Conservation (phyloP, 2,113 vertebrate genomes). For the Callionymus lyra region DNA sequence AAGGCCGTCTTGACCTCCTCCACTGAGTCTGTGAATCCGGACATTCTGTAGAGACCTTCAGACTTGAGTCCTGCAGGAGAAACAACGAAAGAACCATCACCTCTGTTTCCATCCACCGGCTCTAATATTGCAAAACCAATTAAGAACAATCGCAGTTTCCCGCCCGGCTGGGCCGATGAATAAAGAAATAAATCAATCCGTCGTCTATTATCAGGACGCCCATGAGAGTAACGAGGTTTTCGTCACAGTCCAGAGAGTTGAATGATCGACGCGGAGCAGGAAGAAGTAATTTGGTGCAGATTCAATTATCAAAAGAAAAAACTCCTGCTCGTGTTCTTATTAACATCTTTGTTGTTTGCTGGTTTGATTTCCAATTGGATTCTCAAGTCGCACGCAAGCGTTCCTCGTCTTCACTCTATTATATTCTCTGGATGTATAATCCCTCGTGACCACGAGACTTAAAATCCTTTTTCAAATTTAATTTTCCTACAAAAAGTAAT, state of each 20-base stretch:
- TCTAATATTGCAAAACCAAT: conserved; percentile 27
- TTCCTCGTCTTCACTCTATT: no score
- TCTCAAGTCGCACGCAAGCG: no score
- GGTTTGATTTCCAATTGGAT: no score
- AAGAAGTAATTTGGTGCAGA: conserved; percentile 1
- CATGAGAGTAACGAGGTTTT: no score
- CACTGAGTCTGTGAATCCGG: conserved; percentile 59
- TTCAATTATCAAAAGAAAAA: no score
- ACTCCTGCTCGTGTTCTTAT: no score
- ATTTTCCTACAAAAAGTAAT: no score
- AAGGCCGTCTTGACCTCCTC: conserved; percentile 59
- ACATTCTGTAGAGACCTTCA: conserved; percentile 62
- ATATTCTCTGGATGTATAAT: no score
- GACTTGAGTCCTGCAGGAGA: conserved; percentile 53
- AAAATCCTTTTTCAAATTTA: no score
- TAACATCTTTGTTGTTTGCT: no score
- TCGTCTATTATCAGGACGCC: conserved; percentile 29
- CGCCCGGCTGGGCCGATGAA: conserved; percentile 53
- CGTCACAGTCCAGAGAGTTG: conserved; percentile 4
- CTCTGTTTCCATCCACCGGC: conserved; percentile 11
- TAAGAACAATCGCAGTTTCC: conserved; percentile 43
- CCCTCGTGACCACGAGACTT: no score
- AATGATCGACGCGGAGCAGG: conserved; percentile 53
- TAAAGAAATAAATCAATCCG: conserved; percentile 63
- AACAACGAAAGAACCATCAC: conserved; percentile 23